Base-by-base conservation (phyloP, 2,797 vertebrate species). In the Acanthurus tractus region DNA sequence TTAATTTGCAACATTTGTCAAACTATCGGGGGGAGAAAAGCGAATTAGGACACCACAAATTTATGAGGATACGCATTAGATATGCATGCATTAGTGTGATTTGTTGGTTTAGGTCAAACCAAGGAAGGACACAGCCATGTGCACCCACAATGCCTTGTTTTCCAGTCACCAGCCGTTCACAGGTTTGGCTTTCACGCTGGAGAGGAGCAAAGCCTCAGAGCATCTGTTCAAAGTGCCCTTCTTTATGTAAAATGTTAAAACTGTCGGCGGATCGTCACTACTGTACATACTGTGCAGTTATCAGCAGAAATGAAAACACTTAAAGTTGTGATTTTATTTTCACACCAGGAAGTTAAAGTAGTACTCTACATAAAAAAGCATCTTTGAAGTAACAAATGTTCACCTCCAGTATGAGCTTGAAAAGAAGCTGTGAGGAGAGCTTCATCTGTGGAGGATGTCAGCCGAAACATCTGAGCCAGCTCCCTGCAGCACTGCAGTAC, bases 1-100 rank as follows among this genome's bases (percentile, higher is more conserved):
- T 76, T 86, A 69, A 87, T 89, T 83, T 83, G 79, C 78, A 82
- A 61, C 74, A 87, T 91, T 91, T 87, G 79, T 86, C 79, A 83
- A 85, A 77, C 79, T 79, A 80, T 18, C 63, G 62, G 61, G 57
- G 61, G 52, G 42, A 20, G 49, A 67, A 34, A 83, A 42, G 53
- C 49, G 70, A 82, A 85, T 86, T 81, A 73, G 63, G 25, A 64
- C 42, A 53, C 57, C 46, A 22, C 4, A 61, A 80, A 84, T 75
- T 63, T 69, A 74, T 70, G 61, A 81, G 74, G 61, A 46, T 23
- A 40, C 65, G 73, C 67, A 62, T 52, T 40, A 52, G 62, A 72
- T 52, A 56, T 34, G 45, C 58, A 70, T 44, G 44, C 56, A 59
- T 69, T 63, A 49, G 54, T 76, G 70, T 66, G 65, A 84, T 86